Conservation (phyloP, 2,888 invertebrate species). For the Sinotaia quadrata region DNA sequence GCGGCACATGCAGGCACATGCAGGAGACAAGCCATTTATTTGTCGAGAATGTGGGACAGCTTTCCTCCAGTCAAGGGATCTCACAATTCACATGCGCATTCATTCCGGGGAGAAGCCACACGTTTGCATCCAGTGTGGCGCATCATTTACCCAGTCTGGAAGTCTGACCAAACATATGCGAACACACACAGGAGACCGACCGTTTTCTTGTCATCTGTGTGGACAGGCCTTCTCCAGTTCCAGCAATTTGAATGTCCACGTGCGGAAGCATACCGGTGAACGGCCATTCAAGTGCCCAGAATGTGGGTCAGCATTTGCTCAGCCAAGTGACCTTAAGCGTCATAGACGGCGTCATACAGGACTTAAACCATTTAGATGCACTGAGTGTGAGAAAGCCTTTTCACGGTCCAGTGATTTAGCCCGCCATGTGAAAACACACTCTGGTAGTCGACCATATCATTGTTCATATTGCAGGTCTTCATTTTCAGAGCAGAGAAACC, state of each 20-base stretch:
- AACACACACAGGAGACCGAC: not conserved
- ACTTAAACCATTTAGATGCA: slow-evolving; percentile 15
- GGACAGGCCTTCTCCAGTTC: not conserved
- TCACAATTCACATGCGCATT: slow-evolving; percentile 11
- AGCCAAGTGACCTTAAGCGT: slow-evolving; percentile 7
- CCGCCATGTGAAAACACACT: slow-evolving; percentile 15
- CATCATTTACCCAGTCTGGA: not conserved
- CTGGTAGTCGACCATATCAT: slow-evolving; percentile 4
- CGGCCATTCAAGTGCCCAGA: slow-evolving; percentile 10
- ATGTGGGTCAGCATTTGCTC: slow-evolving; percentile 19
- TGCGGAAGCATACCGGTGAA: slow-evolving; percentile 20
- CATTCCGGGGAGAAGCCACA: slow-evolving; percentile 10
- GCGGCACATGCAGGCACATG: slow-evolving; percentile 12
- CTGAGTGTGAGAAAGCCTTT: slow-evolving; percentile 15
- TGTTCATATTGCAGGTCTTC: not conserved
- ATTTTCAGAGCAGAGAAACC: not conserved
- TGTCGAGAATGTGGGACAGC: slow-evolving; percentile 18
- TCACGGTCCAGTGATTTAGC: slow-evolving; percentile 15
- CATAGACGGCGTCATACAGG: slow-evolving; percentile 19
- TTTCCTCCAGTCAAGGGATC: not conserved
- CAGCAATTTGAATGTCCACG: slow-evolving; percentile 5
- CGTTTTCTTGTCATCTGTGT: not conserved
- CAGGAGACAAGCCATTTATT: slow-evolving; percentile 5
- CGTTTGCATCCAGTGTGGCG: slow-evolving; percentile 1
- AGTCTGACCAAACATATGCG: slow-evolving; percentile 3